phyloP scores from a whole-genome alignment of 1,140 invertebrate genomes.

The Frieseomelitta varia region DNA sequence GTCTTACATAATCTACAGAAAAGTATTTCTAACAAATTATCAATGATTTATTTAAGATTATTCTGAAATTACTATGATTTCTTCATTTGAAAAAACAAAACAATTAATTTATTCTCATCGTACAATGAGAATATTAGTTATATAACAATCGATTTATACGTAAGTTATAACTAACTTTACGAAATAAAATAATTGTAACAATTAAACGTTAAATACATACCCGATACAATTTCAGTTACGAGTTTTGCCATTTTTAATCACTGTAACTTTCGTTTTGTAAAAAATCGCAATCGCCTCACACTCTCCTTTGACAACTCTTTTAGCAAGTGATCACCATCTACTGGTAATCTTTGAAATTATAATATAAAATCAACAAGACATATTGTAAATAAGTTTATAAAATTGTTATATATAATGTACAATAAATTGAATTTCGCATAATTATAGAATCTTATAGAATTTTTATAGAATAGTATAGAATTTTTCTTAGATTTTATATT shows the following conservation, averaged over 20 bases:
- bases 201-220: not conserved
- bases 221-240: accelerated
- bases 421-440: no score
- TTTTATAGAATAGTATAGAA: no score
- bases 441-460: no score
- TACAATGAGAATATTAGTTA: not conserved
- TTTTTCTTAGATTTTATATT: no score
- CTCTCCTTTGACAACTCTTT: not conserved
- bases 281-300: not conserved
- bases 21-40: not conserved
- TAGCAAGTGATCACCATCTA: not conserved
- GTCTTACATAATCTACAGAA: not conserved
- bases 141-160: conserved; percentile 6
- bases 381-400: no score
- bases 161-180: not conserved
- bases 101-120: not conserved
- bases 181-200: not conserved
- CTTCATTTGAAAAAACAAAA: not conserved
- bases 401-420: no score
- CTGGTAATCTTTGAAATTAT: not conserved
- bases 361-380: not conserved
- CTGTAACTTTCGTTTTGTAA: not conserved
- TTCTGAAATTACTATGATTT: not conserved
- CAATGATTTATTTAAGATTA: not conserved
- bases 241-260: not conserved